Percentiles rank a stretch among this genome's conserved stretches.
These are phyloP conservation scores for Drosophila sp. DNA, from an alignment of 1,140 invertebrate species.

Conservation along the genomic window DNA sequence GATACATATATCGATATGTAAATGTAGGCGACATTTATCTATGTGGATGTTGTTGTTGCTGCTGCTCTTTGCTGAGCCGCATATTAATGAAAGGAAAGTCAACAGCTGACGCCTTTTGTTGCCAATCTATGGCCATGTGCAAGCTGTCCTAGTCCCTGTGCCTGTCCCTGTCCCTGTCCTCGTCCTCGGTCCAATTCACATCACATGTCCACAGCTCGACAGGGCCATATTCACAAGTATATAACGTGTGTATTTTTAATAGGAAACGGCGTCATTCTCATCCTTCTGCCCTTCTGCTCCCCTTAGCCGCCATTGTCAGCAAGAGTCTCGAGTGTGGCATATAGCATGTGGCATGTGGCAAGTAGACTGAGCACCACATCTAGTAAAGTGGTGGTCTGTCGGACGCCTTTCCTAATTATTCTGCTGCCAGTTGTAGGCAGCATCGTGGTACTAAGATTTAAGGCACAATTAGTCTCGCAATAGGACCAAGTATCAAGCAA, in stretches of 20 bases:
- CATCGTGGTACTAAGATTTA: conserved; percentile 12
- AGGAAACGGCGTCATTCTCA: conserved; percentile 37
- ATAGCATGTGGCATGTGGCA: not conserved
- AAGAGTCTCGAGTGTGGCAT: conserved; percentile 17
- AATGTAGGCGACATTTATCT: not conserved
- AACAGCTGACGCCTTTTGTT: conserved; percentile 52
- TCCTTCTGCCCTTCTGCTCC: conserved; percentile 2
- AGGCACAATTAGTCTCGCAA: conserved; percentile 29
- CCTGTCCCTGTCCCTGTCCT: no score
- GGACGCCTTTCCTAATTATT: conserved; percentile 46
- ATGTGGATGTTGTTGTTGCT: conserved; percentile 19
- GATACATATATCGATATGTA: conserved; percentile 5
- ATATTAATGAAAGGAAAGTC: conserved; percentile 58
- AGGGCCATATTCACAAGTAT: not conserved
- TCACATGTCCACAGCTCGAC: conserved; percentile 17
- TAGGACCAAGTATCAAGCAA: conserved; percentile 16
- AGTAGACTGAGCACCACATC: not conserved
- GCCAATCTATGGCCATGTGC: conserved; percentile 24
- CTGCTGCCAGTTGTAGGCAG: conserved; percentile 17
- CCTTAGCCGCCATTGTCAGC: conserved; percentile 7
- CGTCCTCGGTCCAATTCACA: conserved; percentile 19
- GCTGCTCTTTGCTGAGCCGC: conserved; percentile 34
- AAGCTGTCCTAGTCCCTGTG: conserved; percentile 21
- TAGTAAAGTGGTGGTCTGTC: conserved; percentile 24
- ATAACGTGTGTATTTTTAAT: conserved; percentile 48